Conservation (phyloP, 2,113 vertebrate species). For the Phasianus colchicus region DNA sequence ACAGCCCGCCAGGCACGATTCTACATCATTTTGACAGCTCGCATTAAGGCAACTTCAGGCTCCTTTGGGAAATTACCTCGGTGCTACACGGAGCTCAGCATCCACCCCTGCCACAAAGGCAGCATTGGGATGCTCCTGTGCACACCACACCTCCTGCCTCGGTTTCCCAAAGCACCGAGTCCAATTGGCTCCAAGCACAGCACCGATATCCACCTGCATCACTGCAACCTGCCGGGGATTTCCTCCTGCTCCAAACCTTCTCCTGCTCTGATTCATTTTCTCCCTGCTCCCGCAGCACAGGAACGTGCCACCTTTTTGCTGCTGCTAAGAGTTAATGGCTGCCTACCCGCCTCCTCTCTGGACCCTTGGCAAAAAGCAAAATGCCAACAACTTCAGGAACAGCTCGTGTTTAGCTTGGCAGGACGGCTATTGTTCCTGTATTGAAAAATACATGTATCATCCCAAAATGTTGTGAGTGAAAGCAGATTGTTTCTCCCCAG, state of each 20-base stretch:
- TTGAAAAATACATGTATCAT: not conserved
- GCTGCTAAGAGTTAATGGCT: not conserved
- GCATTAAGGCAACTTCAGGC: slow-evolving; percentile 63
- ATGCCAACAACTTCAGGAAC: not conserved
- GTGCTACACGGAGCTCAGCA: not conserved
- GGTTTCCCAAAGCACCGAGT: not conserved
- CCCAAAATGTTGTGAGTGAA: not conserved
- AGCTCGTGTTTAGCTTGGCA: slow-evolving; percentile 36
- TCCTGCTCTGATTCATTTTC: not conserved
- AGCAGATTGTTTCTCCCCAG: not conserved
- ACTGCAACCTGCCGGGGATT: not conserved
- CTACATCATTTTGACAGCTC: slow-evolving; percentile 78
- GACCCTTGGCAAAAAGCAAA: slow-evolving; percentile 6
- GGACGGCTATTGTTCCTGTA: slow-evolving; percentile 13
- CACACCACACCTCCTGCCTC: not conserved
- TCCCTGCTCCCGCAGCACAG: not conserved
- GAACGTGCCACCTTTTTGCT: not conserved
- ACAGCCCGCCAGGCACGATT: slow-evolving; percentile 33
- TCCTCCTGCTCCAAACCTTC: not conserved
- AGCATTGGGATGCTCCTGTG: not conserved
- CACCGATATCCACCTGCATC: accelerated
- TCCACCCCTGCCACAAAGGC: not conserved
- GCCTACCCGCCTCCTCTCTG: not conserved
- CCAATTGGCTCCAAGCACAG: accelerated
- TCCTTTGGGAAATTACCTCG: slow-evolving; percentile 73